Conservation (phyloP, 2,797 vertebrate genomes). For the Melanotaenia parkinsoni region DNA sequence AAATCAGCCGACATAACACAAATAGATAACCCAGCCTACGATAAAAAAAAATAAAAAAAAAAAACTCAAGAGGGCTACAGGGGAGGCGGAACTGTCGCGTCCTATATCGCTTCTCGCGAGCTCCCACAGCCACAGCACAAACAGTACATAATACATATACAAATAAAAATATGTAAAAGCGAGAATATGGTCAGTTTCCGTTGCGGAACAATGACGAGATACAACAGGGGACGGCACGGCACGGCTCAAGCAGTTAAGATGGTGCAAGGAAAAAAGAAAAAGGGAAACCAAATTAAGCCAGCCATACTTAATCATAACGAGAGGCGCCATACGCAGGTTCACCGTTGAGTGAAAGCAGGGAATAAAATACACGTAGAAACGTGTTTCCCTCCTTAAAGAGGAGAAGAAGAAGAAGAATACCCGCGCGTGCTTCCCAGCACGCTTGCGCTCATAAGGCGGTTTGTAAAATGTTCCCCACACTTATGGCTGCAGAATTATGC, state of each 20-base stretch:
- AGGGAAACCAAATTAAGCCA: constrained; percentile 12
- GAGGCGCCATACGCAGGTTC: not conserved
- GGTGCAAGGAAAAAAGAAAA: constrained; percentile 51
- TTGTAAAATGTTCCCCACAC: constrained; percentile 35
- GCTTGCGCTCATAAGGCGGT: constrained; percentile 47
- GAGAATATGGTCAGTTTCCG: constrained; percentile 48
- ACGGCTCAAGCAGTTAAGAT: constrained; percentile 33
- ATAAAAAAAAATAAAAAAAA: constrained; percentile 56
- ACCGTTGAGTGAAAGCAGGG: not conserved
- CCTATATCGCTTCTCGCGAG: not conserved
- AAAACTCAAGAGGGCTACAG: constrained; percentile 32
- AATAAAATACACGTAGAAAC: too few species aligned
- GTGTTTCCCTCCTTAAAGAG: not conserved
- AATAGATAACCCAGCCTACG: constrained; percentile 41
- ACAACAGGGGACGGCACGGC: constrained; percentile 22
- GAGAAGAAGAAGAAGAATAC: not conserved
- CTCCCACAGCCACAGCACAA: not conserved
- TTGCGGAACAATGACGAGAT: constrained; percentile 57
- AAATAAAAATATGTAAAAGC: not conserved
- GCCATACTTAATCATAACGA: constrained; percentile 5
- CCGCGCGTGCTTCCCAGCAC: constrained; percentile 28
- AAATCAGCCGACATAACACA: constrained; percentile 69
- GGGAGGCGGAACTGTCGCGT: constrained; percentile 42
- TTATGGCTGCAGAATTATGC: constrained; percentile 42
- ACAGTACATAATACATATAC: not conserved